Conservation (phyloP, 2,113 vertebrate genomes). For the Argyrosomus japonicus region DNA sequence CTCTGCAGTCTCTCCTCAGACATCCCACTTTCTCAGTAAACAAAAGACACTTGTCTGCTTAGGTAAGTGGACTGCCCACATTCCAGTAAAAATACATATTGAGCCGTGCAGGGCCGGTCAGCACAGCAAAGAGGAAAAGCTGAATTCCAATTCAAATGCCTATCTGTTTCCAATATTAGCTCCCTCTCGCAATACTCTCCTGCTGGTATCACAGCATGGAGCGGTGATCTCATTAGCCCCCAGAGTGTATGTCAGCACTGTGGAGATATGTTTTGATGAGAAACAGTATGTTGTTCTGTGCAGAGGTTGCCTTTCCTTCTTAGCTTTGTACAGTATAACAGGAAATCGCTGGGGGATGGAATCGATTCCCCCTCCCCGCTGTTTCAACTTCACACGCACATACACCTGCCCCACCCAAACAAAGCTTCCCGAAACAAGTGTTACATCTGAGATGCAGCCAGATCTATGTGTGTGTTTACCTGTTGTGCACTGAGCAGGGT, state of each 20-base stretch:
- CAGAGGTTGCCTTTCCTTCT: conserved; percentile 45
- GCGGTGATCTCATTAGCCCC: conserved; percentile 68
- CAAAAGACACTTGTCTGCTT: conserved; percentile 60
- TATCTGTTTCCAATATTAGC: conserved; percentile 63
- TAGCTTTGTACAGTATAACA: conserved; percentile 62
- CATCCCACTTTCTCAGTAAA: conserved; percentile 42
- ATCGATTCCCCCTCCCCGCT: conserved; percentile 69
- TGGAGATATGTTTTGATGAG: conserved; percentile 52
- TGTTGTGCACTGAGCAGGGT: conserved; percentile 39
- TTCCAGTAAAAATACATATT: conserved; percentile 56
- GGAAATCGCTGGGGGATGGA: conserved; percentile 63
- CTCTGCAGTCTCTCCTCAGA: not conserved
- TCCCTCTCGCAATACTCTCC: conserved; percentile 53
- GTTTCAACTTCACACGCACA: conserved; percentile 47
- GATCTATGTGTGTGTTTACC: conserved; percentile 21
- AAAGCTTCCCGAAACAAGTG: conserved; percentile 37
- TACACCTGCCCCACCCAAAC: conserved; percentile 51
- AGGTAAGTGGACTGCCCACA: conserved; percentile 36
- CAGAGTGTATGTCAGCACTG: conserved; percentile 41
- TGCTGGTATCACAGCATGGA: conserved; percentile 63
- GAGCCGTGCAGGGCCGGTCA: conserved; percentile 9
- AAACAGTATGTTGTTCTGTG: conserved; percentile 58
- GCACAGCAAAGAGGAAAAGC: conserved; percentile 50
- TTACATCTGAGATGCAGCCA: conserved; percentile 38
- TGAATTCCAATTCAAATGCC: conserved; percentile 52